Evolutionary conservation across 2,113 vertebrate genomes (phyloP).

Genomic region (Lutjanus erythropterus): DNA sequence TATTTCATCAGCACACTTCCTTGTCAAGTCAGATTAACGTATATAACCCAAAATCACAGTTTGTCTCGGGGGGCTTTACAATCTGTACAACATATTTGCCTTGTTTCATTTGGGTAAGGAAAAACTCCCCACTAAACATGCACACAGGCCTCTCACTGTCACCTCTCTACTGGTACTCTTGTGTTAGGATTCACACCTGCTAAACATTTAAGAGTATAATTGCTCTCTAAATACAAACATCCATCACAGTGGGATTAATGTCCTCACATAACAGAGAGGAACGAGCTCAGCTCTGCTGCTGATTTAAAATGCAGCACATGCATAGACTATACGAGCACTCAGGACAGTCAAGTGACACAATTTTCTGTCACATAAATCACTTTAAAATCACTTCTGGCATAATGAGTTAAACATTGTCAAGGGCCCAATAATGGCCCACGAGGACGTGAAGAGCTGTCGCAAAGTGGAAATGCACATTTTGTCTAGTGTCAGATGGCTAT

Average conservation of each 20-base stretch:
- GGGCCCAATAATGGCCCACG: conserved; percentile 36
- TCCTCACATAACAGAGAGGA: background rate
- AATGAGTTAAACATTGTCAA: conserved; percentile 63
- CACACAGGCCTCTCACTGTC: background rate
- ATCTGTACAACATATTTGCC: too few relatives aligned
- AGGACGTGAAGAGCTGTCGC: conserved; percentile 38
- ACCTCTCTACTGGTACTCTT: conserved; percentile 1
- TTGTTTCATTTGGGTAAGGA: too few relatives aligned
- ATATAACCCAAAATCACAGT: too few relatives aligned
- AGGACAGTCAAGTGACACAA: conserved; percentile 41
- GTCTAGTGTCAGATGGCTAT: conserved; percentile 50
- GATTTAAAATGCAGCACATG: conserved; percentile 19
- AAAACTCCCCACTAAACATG: conserved; percentile 31
- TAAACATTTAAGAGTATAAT: conserved; percentile 70
- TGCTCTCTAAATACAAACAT: conserved; percentile 64
- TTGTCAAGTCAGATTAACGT: too few relatives aligned
- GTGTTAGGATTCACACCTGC: conserved; percentile 48
- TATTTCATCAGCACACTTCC: conserved; percentile 31
- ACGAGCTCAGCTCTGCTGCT: conserved; percentile 8
- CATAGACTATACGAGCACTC: conserved; percentile 34
- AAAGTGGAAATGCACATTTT: conserved; percentile 57
- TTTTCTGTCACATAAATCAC: conserved; percentile 55
- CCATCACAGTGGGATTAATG: conserved; percentile 36
- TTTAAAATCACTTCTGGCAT: conserved; percentile 41
- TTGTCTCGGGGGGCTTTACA: too few relatives aligned